Conservation (phyloP, 2,888 invertebrate species). For the Pammene aurita region DNA sequence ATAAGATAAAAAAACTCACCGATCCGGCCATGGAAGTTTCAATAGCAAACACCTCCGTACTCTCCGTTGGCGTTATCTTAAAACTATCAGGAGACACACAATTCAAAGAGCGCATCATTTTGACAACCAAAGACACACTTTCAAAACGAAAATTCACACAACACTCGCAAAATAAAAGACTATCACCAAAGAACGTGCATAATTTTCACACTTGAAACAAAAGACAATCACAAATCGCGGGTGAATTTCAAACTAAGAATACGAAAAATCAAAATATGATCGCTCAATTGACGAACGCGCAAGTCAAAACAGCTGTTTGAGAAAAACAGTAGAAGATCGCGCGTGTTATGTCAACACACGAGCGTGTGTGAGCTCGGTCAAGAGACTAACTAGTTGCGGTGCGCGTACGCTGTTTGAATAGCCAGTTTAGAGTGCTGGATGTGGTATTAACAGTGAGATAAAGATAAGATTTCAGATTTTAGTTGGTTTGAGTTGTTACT, state of each 20-base stretch:
- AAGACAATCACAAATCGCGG: background rate
- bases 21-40: conserved; percentile 60
- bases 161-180: background rate
- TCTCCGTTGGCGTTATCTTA: conserved; percentile 65
- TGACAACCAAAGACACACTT: conserved; percentile 4
- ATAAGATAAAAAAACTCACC: conserved; percentile 51
- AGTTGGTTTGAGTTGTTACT: too few species aligned
- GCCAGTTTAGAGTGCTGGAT: conserved; percentile 18
- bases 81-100: conserved; percentile 58
- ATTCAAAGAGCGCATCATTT: conserved; percentile 65
- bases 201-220: background rate
- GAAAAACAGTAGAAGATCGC: conserved; percentile 12
- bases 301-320: conserved; percentile 16
- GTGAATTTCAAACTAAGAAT: background rate
- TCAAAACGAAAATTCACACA: background rate
- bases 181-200: background rate
- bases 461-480: background rate
- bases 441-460: conserved; percentile 16
- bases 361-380: conserved; percentile 1
- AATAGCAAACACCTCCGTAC: conserved; percentile 70
- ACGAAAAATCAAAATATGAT: background rate
- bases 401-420: conserved; percentile 23
- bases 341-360: conserved; percentile 11
- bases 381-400: conserved; percentile 20
- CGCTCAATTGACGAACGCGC: conserved; percentile 7